A percentile compares a stretch with the other conserved stretches of the same genome.
Evolutionary conservation across 2,113 vertebrate genomes (phyloP).

Genomic region (Corvus hawaiiensis): DNA sequence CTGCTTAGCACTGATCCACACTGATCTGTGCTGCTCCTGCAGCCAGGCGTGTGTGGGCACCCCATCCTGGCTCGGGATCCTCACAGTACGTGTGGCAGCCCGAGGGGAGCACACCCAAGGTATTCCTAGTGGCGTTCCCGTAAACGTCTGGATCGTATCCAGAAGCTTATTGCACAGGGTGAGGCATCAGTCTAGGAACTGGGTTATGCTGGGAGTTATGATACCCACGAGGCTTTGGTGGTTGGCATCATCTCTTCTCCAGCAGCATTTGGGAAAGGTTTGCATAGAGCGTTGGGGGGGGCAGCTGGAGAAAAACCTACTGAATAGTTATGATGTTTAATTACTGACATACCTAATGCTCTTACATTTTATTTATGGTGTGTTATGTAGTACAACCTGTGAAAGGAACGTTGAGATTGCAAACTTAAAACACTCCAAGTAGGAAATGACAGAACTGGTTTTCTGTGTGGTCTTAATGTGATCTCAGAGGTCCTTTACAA

Average conservation of each 20-base stretch:
- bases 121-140: not conserved
- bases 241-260: not conserved
- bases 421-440: not conserved
- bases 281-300: fast-evolving
- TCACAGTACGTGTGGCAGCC: fast-evolving
- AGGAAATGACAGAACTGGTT: not conserved
- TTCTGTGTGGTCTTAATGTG: not conserved
- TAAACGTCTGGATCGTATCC: not conserved
- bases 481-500: not conserved
- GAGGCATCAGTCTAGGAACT: not conserved
- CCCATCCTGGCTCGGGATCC: not conserved
- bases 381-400: fast-evolving
- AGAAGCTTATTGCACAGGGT: not conserved
- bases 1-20: not conserved
- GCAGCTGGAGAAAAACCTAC: not conserved
- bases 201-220: not conserved
- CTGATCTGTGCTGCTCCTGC: not conserved
- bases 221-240: not conserved
- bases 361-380: not conserved
- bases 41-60: not conserved
- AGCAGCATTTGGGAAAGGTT: not conserved
- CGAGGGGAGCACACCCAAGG: not conserved
- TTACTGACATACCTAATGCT: not conserved
- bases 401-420: not conserved
- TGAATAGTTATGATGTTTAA: not conserved